Base-by-base conservation (phyloP, 35 echinoderm and acorn worm species). In the Heliocidaris tuberculata region DNA sequence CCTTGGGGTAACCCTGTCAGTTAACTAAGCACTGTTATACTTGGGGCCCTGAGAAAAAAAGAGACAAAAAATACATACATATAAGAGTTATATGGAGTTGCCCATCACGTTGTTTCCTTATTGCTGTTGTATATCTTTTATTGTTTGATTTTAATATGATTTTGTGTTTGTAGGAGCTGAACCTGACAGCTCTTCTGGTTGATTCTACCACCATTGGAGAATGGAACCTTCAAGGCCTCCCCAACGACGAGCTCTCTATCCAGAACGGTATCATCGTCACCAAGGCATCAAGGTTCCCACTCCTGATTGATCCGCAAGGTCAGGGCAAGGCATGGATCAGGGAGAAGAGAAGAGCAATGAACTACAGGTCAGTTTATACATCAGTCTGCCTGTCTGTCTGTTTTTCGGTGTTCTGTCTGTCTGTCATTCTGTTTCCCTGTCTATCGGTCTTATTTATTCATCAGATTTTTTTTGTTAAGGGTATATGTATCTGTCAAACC, bases 181-280 rank as follows among this genome's bases (percentile, higher is more conserved):
- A 99, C 49, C 86, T 99, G 31, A 96, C 96, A 6, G 60, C 60
- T 52, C 97, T 99, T 95, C 30, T 99, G 48, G 95, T 95, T 13
- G 98, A 99, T 87, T 60, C 96, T 27, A 94, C 98, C 31, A 99
- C 98, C 17, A 96, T 97, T 59, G 98, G 98, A 12, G 98, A 99
- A 86, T 99, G 97, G 98, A 99, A 99, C 71, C 96, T 99, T 6
- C 98, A 99, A 70, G 98, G 97, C n/a, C 93, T 97, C 35, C 98
- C 97, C 93, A 99, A 97, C n/a, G 98, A 99, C 88, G 98, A 99
- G 49, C 98, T 99, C 52, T 99, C 98, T 7, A 94, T 97, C 87
- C 98, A 99, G 95, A 97, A 99, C 50, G 98, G 98, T 86, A 97
- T 99, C 95, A 99, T 97, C 85, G 98, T 99, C 17, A 99, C 98